phyloP scores from a whole-genome alignment of 2,797 vertebrate species.

The Erpetoichthys calabaricus region DNA sequence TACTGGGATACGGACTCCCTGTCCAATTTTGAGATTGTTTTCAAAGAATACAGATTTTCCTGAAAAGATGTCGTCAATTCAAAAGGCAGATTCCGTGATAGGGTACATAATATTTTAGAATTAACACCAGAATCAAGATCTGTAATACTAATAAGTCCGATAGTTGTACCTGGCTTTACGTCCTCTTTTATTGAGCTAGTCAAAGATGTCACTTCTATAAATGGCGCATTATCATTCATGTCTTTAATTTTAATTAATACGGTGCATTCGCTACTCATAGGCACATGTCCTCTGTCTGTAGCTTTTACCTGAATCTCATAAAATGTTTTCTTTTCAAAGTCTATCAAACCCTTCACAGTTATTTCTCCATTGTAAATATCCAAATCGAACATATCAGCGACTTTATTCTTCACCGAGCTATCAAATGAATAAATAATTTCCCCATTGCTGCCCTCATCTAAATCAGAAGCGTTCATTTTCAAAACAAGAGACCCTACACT shows the following conservation, averaged over 20 bases:
- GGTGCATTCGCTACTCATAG: conserved; percentile 50
- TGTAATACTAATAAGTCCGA: conserved; percentile 44
- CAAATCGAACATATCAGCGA: conserved; percentile 49
- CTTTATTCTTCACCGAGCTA: conserved; percentile 44
- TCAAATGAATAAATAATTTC: conserved; percentile 55
- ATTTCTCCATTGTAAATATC: conserved; percentile 52
- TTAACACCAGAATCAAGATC: conserved; percentile 52
- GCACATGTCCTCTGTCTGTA: conserved; percentile 44
- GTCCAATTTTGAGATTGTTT: conserved; percentile 21
- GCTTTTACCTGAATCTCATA: conserved; percentile 62
- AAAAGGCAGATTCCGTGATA: conserved; percentile 40
- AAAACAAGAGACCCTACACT: conserved; percentile 40
- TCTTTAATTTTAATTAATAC: conserved; percentile 46
- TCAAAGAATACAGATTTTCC: conserved; percentile 24
- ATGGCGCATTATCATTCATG: conserved; percentile 57
- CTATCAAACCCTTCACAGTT: conserved; percentile 43
- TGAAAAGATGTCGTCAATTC: conserved; percentile 30
- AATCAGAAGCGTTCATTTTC: conserved; percentile 53
- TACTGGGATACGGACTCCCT: conserved; percentile 35
- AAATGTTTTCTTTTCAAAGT: conserved; percentile 56
- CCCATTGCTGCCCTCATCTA: conserved; percentile 55
- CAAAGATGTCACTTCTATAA: conserved; percentile 47
- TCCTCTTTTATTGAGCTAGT: conserved; percentile 47
- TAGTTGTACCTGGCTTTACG: conserved; percentile 40
- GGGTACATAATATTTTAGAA: conserved; percentile 38